Evolutionary conservation across 2,888 invertebrate genomes (phyloP).

Genomic region (Dolomedes plantarius): DNA sequence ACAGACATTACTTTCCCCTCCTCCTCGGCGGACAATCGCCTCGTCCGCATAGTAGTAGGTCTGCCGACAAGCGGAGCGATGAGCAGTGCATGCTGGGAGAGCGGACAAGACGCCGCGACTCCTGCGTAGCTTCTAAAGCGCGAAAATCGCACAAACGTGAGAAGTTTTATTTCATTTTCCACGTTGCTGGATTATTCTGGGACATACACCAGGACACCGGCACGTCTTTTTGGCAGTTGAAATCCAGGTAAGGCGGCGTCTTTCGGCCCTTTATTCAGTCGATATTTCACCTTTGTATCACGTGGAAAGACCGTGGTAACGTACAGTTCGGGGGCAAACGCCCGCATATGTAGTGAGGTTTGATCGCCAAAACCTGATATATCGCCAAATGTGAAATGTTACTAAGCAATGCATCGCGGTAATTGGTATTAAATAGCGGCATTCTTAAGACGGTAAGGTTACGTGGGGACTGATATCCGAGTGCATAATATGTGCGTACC

Average conservation of each 20-base stretch:
- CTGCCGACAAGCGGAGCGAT: neutral
- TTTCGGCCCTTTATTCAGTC: neutral
- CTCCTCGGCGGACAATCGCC: neutral
- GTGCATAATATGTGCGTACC: conserved; percentile 6
- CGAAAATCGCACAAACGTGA: neutral
- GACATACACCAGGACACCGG: neutral
- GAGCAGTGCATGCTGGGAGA: conserved; percentile 16
- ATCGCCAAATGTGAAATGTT: conserved; percentile 1
- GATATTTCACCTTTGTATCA: neutral
- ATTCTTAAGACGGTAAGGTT: conserved; percentile 12
- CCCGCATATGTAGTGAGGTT: conserved; percentile 2
- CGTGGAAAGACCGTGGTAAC: neutral
- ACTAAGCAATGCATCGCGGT: neutral
- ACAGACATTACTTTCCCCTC: neutral
- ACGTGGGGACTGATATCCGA: neutral
- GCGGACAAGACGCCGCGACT: conserved; percentile 12
- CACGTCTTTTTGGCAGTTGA: neutral
- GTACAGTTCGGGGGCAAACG: neutral
- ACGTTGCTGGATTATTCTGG: neutral
- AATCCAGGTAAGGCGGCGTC: neutral
- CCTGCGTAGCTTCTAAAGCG: neutral
- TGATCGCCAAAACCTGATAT: neutral
- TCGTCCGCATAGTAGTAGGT: conserved; percentile 16
- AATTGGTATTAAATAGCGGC: conserved; percentile 16
- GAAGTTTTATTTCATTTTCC: neutral